Evolutionary conservation across 53 echinoderm and acorn worm genomes (phyloP).

Genomic region (Glandiceps talaboti): DNA sequence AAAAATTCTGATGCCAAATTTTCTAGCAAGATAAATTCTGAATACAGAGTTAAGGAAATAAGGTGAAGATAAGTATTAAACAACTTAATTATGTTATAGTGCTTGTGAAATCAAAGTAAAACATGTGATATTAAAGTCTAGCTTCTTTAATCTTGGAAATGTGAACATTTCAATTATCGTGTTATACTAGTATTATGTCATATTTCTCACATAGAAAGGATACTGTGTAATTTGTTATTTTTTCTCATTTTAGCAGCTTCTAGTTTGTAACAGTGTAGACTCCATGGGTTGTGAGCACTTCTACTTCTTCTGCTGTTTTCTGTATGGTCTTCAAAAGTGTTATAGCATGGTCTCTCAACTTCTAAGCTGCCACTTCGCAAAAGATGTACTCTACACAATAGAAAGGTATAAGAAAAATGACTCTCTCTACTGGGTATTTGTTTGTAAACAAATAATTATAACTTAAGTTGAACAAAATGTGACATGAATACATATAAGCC

Average conservation of each 20-base stretch:
- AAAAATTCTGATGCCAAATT: slow-evolving; percentile 51
- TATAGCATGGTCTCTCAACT: slow-evolving; percentile 27
- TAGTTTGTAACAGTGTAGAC: slow-evolving; percentile 46
- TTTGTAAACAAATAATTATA: too few relatives aligned
- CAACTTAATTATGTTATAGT: too few relatives aligned
- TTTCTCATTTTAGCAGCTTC: slow-evolving; percentile 56
- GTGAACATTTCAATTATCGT: too few relatives aligned
- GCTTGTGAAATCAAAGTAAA: too few relatives aligned
- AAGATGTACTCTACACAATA: slow-evolving; percentile 17
- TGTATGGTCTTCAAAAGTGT: slow-evolving; percentile 59
- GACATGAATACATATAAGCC: too few relatives aligned
- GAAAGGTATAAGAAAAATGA: neutral
- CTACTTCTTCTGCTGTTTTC: slow-evolving; percentile 1
- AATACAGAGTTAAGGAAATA: neutral
- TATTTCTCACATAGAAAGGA: slow-evolving; percentile 34
- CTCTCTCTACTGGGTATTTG: too few relatives aligned
- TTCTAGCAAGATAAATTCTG: slow-evolving; percentile 87
- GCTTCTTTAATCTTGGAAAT: too few relatives aligned
- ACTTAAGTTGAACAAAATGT: too few relatives aligned
- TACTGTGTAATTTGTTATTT: slow-evolving; percentile 45
- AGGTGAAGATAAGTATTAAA: too few relatives aligned
- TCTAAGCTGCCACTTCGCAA: slow-evolving; percentile 18
- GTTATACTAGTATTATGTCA: too few relatives aligned
- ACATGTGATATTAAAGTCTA: too few relatives aligned
- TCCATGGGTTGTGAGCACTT: slow-evolving; percentile 48